Evolutionary conservation across 2,888 invertebrate genomes (phyloP).

Genomic region (Marronus borbonicus): DNA sequence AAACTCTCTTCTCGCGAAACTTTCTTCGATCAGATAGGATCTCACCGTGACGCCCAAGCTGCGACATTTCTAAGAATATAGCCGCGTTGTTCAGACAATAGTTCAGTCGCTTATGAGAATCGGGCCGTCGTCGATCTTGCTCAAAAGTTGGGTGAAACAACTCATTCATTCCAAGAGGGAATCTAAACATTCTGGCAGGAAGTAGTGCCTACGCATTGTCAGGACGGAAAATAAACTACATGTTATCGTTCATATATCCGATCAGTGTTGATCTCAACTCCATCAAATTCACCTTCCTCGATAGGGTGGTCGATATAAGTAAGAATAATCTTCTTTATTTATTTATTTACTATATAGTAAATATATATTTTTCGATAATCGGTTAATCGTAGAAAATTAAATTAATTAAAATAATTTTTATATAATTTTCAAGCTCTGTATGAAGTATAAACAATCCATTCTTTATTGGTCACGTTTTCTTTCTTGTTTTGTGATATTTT

Average conservation of each 20-base stretch:
- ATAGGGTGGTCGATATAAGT: constrained; percentile 47
- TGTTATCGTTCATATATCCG: constrained; percentile 48
- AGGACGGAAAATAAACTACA: constrained; percentile 2
- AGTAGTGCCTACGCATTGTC: neutral
- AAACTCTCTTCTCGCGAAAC: constrained; percentile 6
- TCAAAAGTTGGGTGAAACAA: too few species aligned
- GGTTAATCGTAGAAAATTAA: too few species aligned
- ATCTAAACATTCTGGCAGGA: too few species aligned
- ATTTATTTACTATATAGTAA: neutral
- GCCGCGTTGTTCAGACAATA: neutral
- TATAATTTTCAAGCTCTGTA: too few species aligned
- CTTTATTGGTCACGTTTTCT: too few species aligned
- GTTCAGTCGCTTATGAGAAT: too few species aligned
- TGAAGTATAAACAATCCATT: too few species aligned
- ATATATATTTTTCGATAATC: too few species aligned
- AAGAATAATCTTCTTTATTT: constrained; percentile 40
- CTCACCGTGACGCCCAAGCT: neutral
- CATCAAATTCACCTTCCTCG: constrained; percentile 50
- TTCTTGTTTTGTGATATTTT: too few species aligned
- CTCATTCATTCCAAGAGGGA: too few species aligned
- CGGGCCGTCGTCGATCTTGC: too few species aligned
- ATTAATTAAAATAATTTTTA: too few species aligned
- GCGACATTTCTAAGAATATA: neutral
- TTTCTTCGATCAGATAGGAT: constrained; percentile 11
- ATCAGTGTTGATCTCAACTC: constrained; percentile 49